A percentile compares a stretch with the other conserved stretches of the same genome.
phyloP scores from a whole-genome alignment of 2,888 invertebrate species.

The Aphidoletes aphidimyza region DNA sequence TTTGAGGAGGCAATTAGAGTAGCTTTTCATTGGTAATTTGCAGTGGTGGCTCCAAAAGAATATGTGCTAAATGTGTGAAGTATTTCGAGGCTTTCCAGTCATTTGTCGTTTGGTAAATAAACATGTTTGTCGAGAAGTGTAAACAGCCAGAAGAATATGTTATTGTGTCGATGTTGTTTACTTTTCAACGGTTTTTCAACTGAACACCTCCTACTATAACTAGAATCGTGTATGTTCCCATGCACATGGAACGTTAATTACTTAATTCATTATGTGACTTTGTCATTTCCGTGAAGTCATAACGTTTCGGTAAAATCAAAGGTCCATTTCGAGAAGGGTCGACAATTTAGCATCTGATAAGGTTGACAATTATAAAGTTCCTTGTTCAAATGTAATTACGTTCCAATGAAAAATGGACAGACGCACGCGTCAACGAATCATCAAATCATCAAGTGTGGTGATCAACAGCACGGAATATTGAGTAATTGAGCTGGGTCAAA shows the following conservation, averaged over 20 bases:
- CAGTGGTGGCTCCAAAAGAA: no score
- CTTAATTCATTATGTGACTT: not conserved
- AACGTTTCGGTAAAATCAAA: not conserved
- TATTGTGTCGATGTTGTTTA: no score
- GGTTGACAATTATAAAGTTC: not conserved
- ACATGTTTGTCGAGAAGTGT: no score
- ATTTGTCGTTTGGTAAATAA: no score
- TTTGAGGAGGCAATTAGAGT: not conserved
- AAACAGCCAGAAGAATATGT: no score
- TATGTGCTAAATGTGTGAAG: not conserved
- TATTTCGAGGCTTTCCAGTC: no score
- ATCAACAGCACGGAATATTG: conserved; percentile 36
- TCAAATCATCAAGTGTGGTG: not conserved
- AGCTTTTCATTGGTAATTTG: no score
- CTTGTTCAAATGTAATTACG: not conserved
- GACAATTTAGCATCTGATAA: not conserved
- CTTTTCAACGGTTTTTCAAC: no score
- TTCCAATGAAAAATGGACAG: not conserved
- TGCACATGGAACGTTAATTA: no score
- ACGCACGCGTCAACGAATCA: not conserved
- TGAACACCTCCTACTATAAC: no score
- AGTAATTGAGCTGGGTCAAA: conserved; percentile 33
- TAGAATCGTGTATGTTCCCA: no score
- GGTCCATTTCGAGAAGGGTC: not conserved
- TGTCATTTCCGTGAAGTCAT: not conserved